Evolutionary conservation across 2,888 invertebrate species (phyloP), one percentile per base, ranked within the genome.

Genomic region (Sphecodes monilicornis): DNA sequence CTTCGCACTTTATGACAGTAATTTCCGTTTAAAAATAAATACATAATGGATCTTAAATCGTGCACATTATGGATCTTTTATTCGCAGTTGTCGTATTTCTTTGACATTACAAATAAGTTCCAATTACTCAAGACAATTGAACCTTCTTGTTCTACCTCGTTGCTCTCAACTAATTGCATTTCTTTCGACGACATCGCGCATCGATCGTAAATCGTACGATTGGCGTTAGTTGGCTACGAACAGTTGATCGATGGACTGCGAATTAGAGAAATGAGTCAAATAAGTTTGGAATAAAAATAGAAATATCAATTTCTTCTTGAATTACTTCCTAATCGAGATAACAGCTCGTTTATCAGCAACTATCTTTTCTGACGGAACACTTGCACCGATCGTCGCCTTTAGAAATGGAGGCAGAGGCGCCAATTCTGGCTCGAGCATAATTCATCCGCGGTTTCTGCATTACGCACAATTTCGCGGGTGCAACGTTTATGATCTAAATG

Each of bases 401-500:
- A 8, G 18, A 29, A 22, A 16, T 6, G 32, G 10, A 10, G 6
- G 18, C 29, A 29, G 64, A 64, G 57, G 43, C 43, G 29, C 73
- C 36, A 36, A 73, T 73, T 50, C 66, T 41, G 13, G 4, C 32
- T 32, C 18, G 29, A 13, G 50, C 70, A 57, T 71, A 50, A 75
- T 75, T 78, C 75, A 43, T 46, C 18, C 36, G 29, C 76, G 81
- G 39, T 71, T 82, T 68, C 66, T 43, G 70, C 32, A 32, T 50
- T 50, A 69, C 50, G 50, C 81, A 36, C 54, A 76, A 71, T 64
- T 76, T 50, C 72, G 72, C 39, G 54, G 46, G 50, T 26, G 29
- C 57, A 57, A 78, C 64, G 72, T 66, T 78, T 73, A 73, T 50
- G 32, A 78, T 78, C 64, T 73, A 66, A 69, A 72, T 29, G 80